phyloP scores from a whole-genome alignment of 1,140 invertebrate genomes.

The Zelostemma sp. region DNA sequence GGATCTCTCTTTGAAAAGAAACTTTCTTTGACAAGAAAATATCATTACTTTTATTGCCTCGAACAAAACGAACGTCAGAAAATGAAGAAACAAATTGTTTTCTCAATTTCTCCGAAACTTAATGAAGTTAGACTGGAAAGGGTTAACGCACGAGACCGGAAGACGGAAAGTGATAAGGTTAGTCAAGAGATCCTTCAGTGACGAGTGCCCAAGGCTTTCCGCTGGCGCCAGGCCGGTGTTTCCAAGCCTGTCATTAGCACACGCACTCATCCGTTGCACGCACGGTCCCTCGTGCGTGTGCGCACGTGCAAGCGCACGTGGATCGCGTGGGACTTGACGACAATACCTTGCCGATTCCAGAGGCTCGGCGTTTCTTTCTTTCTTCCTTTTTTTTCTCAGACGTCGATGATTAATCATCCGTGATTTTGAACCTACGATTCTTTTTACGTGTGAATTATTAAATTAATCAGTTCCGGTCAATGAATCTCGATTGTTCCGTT shows the following conservation, averaged over 20 bases:
- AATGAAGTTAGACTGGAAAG: background rate
- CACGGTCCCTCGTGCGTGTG: conserved; percentile 54
- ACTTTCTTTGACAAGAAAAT: no score
- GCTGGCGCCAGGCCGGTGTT: conserved; percentile 60
- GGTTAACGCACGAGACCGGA: conserved; percentile 46
- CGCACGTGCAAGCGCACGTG: conserved; percentile 57
- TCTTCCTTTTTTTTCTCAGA: background rate
- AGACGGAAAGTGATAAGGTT: conserved; percentile 43
- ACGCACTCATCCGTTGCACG: conserved; percentile 63
- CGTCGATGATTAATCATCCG: conserved; percentile 27
- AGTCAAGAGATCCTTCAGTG: conserved; percentile 47
- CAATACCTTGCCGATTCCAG: conserved; percentile 40
- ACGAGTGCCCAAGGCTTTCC: conserved; percentile 52
- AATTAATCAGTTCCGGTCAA: background rate
- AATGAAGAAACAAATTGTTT: no score
- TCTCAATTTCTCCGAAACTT: no score
- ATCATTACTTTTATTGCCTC: no score
- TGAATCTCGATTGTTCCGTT: background rate
- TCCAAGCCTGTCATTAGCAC: conserved; percentile 63
- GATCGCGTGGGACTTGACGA: conserved; percentile 55
- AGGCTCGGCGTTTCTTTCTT: conserved; percentile 18
- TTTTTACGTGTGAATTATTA: background rate
- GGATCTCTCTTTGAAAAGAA: no score
- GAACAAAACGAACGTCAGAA: no score
- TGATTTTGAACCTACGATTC: background rate